Base-by-base conservation (phyloP, 2,113 vertebrate species). In the Ammospiza caudacuta region DNA sequence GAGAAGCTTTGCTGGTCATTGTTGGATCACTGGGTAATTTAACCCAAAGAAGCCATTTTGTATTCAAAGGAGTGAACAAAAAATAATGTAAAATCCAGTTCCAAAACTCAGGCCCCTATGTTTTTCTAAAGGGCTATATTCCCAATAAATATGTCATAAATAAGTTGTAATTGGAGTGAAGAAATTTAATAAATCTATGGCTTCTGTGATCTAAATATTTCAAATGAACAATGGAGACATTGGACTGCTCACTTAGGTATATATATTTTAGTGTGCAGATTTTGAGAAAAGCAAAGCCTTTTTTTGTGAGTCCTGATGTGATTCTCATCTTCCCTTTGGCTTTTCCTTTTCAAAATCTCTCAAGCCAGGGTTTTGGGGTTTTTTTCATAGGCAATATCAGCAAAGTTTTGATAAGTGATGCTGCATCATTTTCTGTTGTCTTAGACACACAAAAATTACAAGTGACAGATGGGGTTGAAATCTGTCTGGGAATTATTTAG, bases 271-370 rank as follows among this genome's bases (percentile, higher is more conserved):
- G 12, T 11, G 9, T 57, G 28, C 12, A 28, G 33, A 44, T 44
- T n/a, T 39, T 39, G 4, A 13, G 3, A 9, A 69, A 6, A 67
- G 2, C 1, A 62, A 61, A 83, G 11, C 0, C 0, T 46, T 72
- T 80, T 80, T 90, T 31, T 41, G 3, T 63, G 7, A 63, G 17
- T 47, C 5, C 79, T 68, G 43, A 18, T 49, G 25, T 55, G 41
- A 17, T 64, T 94, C 41, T 57, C 17, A 61, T 47, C 27, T 83
- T 51, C 9, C 3, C 33, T 70, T 91, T 57, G 28, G 9, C 41
- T 89, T 77, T 41, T 2, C 4, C 52, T 84, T 31, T 73, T 47
- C 41, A 81, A 61, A 81, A 49, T 44, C 24, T 83, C 17, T 9
- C 24, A 57, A 52, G 5, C 6, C 18, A 57, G 5, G 3, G 11